These are phyloP conservation scores for Lutraria rhynchaena DNA, from an alignment of 1,140 invertebrate species.

Conservation along the genomic window DNA sequence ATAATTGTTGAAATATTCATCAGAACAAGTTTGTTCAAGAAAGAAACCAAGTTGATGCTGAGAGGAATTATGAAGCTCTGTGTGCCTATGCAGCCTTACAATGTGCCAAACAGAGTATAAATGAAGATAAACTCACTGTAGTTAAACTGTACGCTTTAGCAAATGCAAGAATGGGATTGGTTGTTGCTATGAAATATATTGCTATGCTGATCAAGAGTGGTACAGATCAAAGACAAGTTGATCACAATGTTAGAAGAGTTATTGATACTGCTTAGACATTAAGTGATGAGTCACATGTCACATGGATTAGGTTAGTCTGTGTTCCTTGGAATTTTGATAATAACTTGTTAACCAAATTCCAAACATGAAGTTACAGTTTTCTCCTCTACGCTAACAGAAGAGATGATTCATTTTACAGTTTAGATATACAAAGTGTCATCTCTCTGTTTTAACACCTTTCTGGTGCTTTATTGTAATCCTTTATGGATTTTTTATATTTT, in stretches of 20 bases:
- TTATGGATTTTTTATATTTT: too few relatives aligned
- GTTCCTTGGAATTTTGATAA: too few relatives aligned
- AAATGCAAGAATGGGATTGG: conserved; percentile 63
- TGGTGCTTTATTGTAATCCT: too few relatives aligned
- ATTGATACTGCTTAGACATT: conserved; percentile 56
- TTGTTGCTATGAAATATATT: conserved; percentile 61
- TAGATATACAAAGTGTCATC: too few relatives aligned
- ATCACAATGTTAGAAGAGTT: conserved; percentile 28
- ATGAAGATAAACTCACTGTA: conserved; percentile 28
- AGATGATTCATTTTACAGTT: too few relatives aligned
- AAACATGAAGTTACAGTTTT: too few relatives aligned
- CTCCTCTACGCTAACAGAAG: too few relatives aligned
- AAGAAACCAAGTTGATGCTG: conserved; percentile 30
- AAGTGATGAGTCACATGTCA: conserved; percentile 58
- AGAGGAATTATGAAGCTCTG: conserved; percentile 7
- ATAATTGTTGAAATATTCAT: too few relatives aligned
- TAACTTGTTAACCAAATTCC: too few relatives aligned
- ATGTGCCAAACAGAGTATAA: conserved; percentile 3
- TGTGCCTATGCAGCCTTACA: conserved; percentile 22
- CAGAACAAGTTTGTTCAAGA: conserved; percentile 41
- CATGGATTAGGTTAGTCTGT: conserved; percentile 66
- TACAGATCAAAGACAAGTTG: conserved; percentile 29
- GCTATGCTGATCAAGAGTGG: conserved; percentile 35
- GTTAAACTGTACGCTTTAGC: conserved; percentile 63
- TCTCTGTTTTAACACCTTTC: too few relatives aligned